Conservation (phyloP, 2,888 invertebrate genomes). For the Cephus spinipes region DNA sequence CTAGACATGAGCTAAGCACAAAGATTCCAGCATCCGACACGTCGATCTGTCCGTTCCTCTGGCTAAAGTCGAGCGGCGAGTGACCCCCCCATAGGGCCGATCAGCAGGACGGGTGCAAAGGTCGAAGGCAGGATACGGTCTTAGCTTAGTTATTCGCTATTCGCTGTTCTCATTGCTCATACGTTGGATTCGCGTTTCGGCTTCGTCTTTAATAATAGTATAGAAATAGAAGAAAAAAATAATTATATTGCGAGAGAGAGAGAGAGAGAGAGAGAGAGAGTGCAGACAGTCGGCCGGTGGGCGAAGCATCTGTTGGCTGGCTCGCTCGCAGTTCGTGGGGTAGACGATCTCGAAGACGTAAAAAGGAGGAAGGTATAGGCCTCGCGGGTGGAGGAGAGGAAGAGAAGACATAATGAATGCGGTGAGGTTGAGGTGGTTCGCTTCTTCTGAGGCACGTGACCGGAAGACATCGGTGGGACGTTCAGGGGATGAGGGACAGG, state of each 20-base stretch:
- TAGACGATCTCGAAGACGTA: slow-evolving; percentile 28
- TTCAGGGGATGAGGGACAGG: slow-evolving; percentile 29
- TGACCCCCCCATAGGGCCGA: neutral
- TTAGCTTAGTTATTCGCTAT: too few species aligned
- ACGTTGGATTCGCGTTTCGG: too few species aligned
- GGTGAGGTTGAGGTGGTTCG: slow-evolving; percentile 27
- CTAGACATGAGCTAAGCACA: slow-evolving; percentile 50
- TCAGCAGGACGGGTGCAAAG: neutral
- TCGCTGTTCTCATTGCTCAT: too few species aligned
- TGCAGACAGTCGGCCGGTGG: slow-evolving; percentile 31
- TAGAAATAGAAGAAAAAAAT: neutral
- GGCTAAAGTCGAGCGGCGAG: neutral
- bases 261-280: slow-evolving; percentile 34
- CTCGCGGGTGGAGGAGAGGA: slow-evolving; percentile 34
- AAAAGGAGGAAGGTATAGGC: slow-evolving; percentile 5
- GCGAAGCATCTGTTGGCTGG: slow-evolving; percentile 33
- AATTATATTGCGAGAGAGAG: slow-evolving; percentile 5
- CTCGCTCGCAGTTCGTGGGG: slow-evolving; percentile 21
- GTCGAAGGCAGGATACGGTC: neutral
- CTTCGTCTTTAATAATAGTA: too few species aligned
- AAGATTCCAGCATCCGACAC: slow-evolving; percentile 35
- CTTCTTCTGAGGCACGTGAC: slow-evolving; percentile 52
- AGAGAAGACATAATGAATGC: slow-evolving; percentile 20
- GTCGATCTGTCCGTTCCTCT: slow-evolving; percentile 15
- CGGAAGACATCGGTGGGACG: slow-evolving; percentile 49